Percentiles rank a stretch among this genome's conserved stretches.
These are phyloP conservation scores for Biston stratarius DNA, from an alignment of 2,888 invertebrate genomes.

Conservation along the genomic window DNA sequence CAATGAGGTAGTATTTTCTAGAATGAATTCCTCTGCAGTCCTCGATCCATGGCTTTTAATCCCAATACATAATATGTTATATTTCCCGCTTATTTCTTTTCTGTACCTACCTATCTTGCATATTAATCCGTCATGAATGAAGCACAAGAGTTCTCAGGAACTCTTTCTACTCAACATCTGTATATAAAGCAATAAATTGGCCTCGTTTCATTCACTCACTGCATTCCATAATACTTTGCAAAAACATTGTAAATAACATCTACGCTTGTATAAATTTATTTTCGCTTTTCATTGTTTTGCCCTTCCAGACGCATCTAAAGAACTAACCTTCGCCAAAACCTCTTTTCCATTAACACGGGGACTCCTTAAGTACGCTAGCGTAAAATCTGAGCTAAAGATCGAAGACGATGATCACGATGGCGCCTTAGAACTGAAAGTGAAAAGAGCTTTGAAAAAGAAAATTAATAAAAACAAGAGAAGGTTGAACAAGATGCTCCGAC, in stretches of 20 bases:
- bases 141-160: neutral
- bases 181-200: conserved; percentile 9
- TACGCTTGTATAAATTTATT: conserved; percentile 67
- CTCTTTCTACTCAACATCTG: conserved; percentile 8
- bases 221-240: conserved; percentile 18
- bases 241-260: conserved; percentile 53
- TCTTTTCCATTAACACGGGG: conserved; percentile 80
- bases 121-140: neutral
- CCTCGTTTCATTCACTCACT: conserved; percentile 32
- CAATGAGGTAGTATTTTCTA: conserved; percentile 10
- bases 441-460: conserved; percentile 48
- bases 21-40: conserved; percentile 16
- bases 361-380: conserved; percentile 63
- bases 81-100: conserved; percentile 9
- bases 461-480: conserved; percentile 40
- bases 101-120: neutral
- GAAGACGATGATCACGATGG: conserved; percentile 47
- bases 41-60: conserved; percentile 12
- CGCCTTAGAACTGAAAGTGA: conserved; percentile 46
- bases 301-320: conserved; percentile 76
- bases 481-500: conserved; percentile 33
- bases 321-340: conserved; percentile 73
- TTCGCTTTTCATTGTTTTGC: conserved; percentile 77
- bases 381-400: conserved; percentile 38
- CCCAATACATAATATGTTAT: conserved; percentile 2